Base-by-base conservation (phyloP, 2,113 vertebrate species). In the Apodemus sylvaticus region DNA sequence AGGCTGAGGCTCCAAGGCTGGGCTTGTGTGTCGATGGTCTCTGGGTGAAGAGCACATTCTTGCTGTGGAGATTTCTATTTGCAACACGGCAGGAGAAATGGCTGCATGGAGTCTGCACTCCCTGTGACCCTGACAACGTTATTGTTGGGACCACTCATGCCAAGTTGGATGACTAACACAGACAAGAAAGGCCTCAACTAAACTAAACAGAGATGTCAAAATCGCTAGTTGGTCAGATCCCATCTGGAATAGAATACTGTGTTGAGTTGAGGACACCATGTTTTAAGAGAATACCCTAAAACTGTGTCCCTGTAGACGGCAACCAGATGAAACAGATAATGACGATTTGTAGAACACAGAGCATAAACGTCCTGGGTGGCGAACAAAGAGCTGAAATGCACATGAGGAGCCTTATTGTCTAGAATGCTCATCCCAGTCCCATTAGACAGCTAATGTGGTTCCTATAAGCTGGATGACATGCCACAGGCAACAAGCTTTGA, bases 131-230 rank as follows among this genome's bases (percentile, higher is more conserved):
- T 78, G 62, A 89, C 51, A n/a, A 42, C 1, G 31, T 85, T 90
- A 90, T 51, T 93, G 55, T 77, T 83, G 86, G 17, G 55, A 45
- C 19, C 71, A 77, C n/a, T n/a, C 68, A 6, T 91, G 90, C 90
- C 96, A 92, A 82, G 34, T 51, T 60, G 48, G 42, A 95, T 85
- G 66, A 90, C 76, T 81, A 94, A 93, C 34, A 62, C 86, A 82
- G 85, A 71, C n/a, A 79, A 94, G 78, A 91, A 87, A 93, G 76
- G 17, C 26, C 85, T 90, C 71, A 64, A 93, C 86, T 93, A 89
- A 97, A 95, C 62, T 78, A 96, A 95, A 66, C 78, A 60, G 89
- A 93, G 76, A 95, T 66, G 81, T 91, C 93, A 96, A 93, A 79
- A 93, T 86, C 88, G 87, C 58, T 64, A 19, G 19, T 62, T 90